Evolutionary conservation across 1,140 invertebrate genomes (phyloP), one percentile per base, ranked within the genome.

Genomic region (Cydia fagiglandana): DNA sequence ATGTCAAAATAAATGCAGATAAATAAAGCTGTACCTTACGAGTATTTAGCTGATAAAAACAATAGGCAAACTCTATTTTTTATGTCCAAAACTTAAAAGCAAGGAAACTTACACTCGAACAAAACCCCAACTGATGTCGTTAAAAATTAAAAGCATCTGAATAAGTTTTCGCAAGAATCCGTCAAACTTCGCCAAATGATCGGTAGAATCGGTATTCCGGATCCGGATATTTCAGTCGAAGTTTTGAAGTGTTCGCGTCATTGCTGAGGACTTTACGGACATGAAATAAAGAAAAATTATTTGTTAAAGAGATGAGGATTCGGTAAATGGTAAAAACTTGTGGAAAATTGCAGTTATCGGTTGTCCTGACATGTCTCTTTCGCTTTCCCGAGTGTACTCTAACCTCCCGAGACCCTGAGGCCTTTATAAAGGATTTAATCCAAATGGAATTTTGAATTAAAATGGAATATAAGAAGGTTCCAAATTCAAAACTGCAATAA

Each of bases 71-170:
- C 12, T 47, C 13, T 15, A 47, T 15, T 15, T 47, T 15, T 13
- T 15, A 47, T 45, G 34, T 45, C 4, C 41, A 2, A 45, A 45
- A 12, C 41, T 12, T 45, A 12, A 45, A 10, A 45, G 9, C 41
- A 45, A 61, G 53, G 9, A 61, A 61, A 61, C 56, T 12, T 24
- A 61, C 9, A 24, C 56, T 24, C 20, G 50, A 24, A 10, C 20
- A 24, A 24, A 61, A 61, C 56, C 24, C n/a, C 17, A 61, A 61
- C 9, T 61, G 3, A 20, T 61, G 56, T 61, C 56, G 56, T 61
- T 61, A 61, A 61, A 61, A 61, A 61, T 61, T 61, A 61, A 61
- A 61, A 61, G 20, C 56, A 24, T 61, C 56, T 24, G 56, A 61
- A 61, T 24, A 24, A 61, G 56, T 61, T 61, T 12, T n/a, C 9